Evolutionary conservation across 37 sponge, comb jelly and placozoan species (phyloP).

Genomic region (Geodia barretti): DNA sequence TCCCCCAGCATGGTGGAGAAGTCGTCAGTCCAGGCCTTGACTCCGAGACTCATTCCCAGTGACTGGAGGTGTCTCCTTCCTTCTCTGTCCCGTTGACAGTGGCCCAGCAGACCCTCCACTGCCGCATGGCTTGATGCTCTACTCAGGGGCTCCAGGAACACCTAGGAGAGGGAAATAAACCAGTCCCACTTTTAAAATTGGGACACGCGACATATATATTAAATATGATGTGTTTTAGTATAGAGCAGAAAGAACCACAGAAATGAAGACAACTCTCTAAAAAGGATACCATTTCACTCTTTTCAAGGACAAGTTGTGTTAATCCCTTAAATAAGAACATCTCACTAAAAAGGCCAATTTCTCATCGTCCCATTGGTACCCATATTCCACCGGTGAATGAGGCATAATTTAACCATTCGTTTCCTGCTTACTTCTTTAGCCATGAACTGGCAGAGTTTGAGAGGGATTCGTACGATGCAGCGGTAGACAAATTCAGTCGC

Average conservation of each 20-base stretch:
- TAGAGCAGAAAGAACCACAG: too few species aligned
- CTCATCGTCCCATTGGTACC: too few species aligned
- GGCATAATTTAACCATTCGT: too few species aligned
- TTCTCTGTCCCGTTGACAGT: not conserved
- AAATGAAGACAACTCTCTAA: too few species aligned
- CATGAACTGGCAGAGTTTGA: slow-evolving; percentile 21
- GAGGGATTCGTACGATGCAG: slow-evolving; percentile 54
- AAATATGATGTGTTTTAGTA: too few species aligned
- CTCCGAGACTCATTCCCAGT: slow-evolving; percentile 53
- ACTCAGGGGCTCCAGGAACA: slow-evolving; percentile 58
- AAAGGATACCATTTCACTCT: too few species aligned
- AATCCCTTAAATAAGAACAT: too few species aligned
- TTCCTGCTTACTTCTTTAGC: slow-evolving; percentile 38
- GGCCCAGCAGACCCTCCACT: slow-evolving; percentile 20
- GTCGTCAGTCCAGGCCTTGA: slow-evolving; percentile 63
- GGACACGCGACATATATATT: too few species aligned
- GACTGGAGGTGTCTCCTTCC: slow-evolving; percentile 40
- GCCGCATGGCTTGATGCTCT: slow-evolving; percentile 14
- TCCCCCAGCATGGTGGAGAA: slow-evolving; percentile 27
- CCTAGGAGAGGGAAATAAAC: slow-evolving; percentile 18
- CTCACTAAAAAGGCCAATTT: too few species aligned
- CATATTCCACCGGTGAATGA: too few species aligned
- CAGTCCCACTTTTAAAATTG: not conserved
- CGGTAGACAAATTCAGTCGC: slow-evolving; percentile 36
- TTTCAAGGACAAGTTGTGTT: too few species aligned